Percentiles rank a stretch among this genome's conserved stretches.
These are phyloP conservation scores for Drosophila lowei DNA, from an alignment of 1,140 invertebrate species.

Conservation along the genomic window DNA sequence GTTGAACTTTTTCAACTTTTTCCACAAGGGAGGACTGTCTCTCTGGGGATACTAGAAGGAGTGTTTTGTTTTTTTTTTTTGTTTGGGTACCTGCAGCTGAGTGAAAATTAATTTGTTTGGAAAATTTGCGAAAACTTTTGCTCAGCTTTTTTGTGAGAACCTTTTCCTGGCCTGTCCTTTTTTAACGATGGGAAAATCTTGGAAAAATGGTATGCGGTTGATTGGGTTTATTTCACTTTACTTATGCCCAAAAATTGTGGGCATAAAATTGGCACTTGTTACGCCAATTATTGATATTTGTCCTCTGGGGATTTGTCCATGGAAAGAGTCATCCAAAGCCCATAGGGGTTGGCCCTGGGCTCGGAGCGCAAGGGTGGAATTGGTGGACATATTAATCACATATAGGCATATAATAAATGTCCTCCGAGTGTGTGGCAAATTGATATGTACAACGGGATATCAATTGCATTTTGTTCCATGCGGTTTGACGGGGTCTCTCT, in stretches of 20 bases:
- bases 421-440: constrained; percentile 66
- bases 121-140: constrained; percentile 67
- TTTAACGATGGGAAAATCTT: constrained; percentile 67
- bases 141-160: constrained; percentile 22
- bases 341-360: neutral
- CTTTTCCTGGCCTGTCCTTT: constrained; percentile 16
- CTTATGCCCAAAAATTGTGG: constrained; percentile 39
- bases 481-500: neutral
- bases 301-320: constrained; percentile 48
- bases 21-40: constrained; percentile 2
- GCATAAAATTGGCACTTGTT: constrained; percentile 68
- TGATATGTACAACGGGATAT: constrained; percentile 68
- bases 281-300: constrained; percentile 71
- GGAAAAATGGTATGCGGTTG: constrained; percentile 10
- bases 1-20: constrained; percentile 79
- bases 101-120: constrained; percentile 79
- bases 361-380: constrained; percentile 14
- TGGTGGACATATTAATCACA: constrained; percentile 60
- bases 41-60: neutral
- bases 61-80: neutral
- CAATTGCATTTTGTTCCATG: constrained; percentile 53
- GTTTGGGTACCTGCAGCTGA: constrained; percentile 54
- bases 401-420: constrained; percentile 78
- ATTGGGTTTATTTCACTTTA: constrained; percentile 48
- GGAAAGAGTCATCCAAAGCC: constrained; percentile 2